phyloP scores from a whole-genome alignment of 1,140 invertebrate genomes.

The Zaprionus davidi region DNA sequence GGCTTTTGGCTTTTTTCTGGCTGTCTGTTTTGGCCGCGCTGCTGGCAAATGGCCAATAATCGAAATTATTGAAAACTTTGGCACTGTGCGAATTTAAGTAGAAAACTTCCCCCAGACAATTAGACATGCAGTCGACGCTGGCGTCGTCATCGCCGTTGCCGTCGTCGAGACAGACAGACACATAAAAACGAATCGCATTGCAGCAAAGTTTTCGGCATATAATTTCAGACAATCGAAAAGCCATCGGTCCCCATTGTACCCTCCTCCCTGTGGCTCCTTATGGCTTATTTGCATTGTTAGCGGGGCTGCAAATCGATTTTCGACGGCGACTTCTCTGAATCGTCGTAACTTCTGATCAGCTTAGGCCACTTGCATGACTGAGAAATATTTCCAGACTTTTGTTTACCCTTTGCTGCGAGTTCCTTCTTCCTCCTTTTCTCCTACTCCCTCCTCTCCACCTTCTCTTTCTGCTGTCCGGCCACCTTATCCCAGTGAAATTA shows the following conservation, averaged over 20 bases:
- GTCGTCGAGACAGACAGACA: constrained; percentile 34
- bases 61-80: constrained; percentile 84
- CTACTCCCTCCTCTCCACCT: neutral
- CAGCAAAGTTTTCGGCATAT: constrained; percentile 49
- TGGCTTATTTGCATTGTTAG: constrained; percentile 62
- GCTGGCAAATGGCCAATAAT: constrained; percentile 83
- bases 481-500: constrained; percentile 55
- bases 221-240: constrained; percentile 44
- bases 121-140: constrained; percentile 69
- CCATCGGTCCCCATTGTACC: constrained; percentile 36
- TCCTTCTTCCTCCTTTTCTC: neutral
- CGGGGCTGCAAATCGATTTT: constrained; percentile 58
- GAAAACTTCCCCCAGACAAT: constrained; percentile 78
- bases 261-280: constrained; percentile 1
- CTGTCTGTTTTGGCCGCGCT: constrained; percentile 11
- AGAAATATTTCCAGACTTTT: constrained; percentile 29
- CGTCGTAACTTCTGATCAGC: constrained; percentile 55
- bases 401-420: neutral
- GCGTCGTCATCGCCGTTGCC: neutral
- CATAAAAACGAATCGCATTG: constrained; percentile 37
- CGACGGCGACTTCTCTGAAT: constrained; percentile 16
- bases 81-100: constrained; percentile 67
- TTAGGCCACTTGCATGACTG: constrained; percentile 57
- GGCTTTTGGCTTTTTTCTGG: constrained; percentile 18
- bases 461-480: neutral